phyloP scores from a whole-genome alignment of 2,113 vertebrate genomes.

The Paralichthys olivaceus region DNA sequence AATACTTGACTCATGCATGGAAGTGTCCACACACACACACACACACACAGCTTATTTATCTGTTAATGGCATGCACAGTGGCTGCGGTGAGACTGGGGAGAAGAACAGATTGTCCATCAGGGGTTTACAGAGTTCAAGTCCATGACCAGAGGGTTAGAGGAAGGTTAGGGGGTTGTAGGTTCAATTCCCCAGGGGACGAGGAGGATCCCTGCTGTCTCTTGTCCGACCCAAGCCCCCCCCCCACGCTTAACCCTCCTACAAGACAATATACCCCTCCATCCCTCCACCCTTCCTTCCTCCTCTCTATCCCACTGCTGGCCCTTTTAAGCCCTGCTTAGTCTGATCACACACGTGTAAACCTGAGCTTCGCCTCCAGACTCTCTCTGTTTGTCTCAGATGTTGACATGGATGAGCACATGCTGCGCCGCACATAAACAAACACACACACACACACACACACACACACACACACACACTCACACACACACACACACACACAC shows the following conservation, averaged over 20 bases:
- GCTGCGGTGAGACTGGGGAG: slow-evolving; percentile 46
- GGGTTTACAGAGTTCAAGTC: slow-evolving; percentile 75
- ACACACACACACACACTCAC: neutral
- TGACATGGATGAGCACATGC: slow-evolving; percentile 28
- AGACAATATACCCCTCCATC: slow-evolving; percentile 56
- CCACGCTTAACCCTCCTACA: slow-evolving; percentile 41
- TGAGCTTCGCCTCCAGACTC: slow-evolving; percentile 57
- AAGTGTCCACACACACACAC: slow-evolving; percentile 17
- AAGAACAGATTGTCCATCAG: slow-evolving; percentile 77
- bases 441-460: neutral
- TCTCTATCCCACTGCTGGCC: slow-evolving; percentile 53
- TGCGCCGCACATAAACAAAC: slow-evolving; percentile 35
- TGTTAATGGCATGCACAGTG: slow-evolving; percentile 68
- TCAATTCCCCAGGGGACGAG: slow-evolving; percentile 73
- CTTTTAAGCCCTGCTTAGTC: slow-evolving; percentile 67
- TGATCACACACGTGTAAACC: slow-evolving; percentile 76
- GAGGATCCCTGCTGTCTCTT: slow-evolving; percentile 71
- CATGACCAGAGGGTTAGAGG: slow-evolving; percentile 75
- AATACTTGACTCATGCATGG: slow-evolving; percentile 40
- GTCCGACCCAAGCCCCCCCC: slow-evolving; percentile 17
- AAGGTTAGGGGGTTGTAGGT: slow-evolving; percentile 73
- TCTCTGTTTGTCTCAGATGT: slow-evolving; percentile 43
- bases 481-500: slow-evolving; percentile 2
- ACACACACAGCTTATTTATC: slow-evolving; percentile 61
- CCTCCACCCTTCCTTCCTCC: slow-evolving; percentile 16